Evolutionary conservation across 2,113 vertebrate species (phyloP).

Genomic region (Probosciger aterrimus): DNA sequence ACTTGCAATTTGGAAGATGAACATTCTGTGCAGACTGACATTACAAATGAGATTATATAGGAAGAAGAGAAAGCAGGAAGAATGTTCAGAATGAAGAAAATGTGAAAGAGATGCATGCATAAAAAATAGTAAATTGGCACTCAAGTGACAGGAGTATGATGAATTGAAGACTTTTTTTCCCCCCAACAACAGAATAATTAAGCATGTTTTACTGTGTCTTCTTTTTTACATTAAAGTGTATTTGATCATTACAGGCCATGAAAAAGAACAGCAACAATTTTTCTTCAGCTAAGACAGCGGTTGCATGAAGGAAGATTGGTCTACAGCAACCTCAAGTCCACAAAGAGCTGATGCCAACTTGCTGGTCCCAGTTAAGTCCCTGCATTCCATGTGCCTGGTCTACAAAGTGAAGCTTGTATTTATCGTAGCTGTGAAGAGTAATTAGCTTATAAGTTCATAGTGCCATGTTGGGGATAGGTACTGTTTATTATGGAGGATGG

Average conservation of each 20-base stretch:
- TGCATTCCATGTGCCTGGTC: not conserved
- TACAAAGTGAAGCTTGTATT: not conserved
- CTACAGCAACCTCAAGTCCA: not conserved
- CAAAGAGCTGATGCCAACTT: not conserved
- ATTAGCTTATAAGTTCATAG: not conserved
- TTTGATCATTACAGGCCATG: not conserved
- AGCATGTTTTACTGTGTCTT: not conserved
- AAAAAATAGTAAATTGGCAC: not conserved
- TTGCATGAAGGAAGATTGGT: not conserved
- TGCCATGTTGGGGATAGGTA: fast-evolving
- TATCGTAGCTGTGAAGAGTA: not conserved
- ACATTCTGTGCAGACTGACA: not conserved
- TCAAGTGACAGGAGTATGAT: not conserved
- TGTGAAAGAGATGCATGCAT: not conserved
- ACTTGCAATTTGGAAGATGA: not conserved
- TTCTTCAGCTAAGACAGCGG: not conserved
- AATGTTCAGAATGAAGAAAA: not conserved
- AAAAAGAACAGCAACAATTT: not conserved
- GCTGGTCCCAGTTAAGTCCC: not conserved
- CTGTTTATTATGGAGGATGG: not conserved
- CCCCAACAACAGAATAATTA: not conserved
- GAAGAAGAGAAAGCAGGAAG: not conserved
- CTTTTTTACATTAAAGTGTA: not conserved
- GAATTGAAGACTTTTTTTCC: not conserved
- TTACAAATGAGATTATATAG: not conserved